Base-by-base conservation (phyloP, 2,113 vertebrate species). In the Spea bombifrons region DNA sequence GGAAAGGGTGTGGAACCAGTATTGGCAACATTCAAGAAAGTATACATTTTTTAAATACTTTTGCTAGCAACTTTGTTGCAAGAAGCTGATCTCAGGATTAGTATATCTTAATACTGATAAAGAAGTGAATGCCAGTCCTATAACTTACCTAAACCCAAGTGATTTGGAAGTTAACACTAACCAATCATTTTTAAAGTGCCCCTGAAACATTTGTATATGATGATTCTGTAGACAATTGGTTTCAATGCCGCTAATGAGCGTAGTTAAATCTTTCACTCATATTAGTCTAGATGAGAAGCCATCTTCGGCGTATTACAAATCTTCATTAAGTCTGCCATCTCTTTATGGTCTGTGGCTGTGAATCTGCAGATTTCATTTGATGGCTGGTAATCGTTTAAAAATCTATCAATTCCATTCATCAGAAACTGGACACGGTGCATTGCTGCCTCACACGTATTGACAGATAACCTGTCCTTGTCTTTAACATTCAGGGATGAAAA, bases 401-500 rank as follows among this genome's bases (percentile, higher is more conserved):
- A 68, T 80, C 78, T 74, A 80, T 80, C 78, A 80, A 71, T 52
- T 48, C 71, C 43, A 44, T 64, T 80, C 78, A 80, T 80, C 71
- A 80, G 71, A 43, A 57, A 45, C 17, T 30, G 71, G 78, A 80
- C 71, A 80, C 71, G 78, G 71, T 80, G 65, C 71, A 80, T 80
- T 80, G 78, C 70, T 49, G 71, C 43, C 47, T 50, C 0, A 0
- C 57, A 13, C 30, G 8, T 0, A 0, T 82, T 80, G 81, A 81
- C 81, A 80, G 69, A 80, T 84, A 87, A 77, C 84, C 83, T 17
- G 10, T 80, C 85, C 84, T 69, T 49, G 57, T 59, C 66, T 43
- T 83, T 87, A 84, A 82, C 83, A 70, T 84, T 81, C 76, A 82
- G 83, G 53, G 78, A 84, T 81, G 13, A 82, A 67, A 86, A 75